A percentile compares a stretch with the other conserved stretches of the same genome.
Conservation (phyloP, 2,113 vertebrate genomes). For the Heliornis fulica region DNA sequence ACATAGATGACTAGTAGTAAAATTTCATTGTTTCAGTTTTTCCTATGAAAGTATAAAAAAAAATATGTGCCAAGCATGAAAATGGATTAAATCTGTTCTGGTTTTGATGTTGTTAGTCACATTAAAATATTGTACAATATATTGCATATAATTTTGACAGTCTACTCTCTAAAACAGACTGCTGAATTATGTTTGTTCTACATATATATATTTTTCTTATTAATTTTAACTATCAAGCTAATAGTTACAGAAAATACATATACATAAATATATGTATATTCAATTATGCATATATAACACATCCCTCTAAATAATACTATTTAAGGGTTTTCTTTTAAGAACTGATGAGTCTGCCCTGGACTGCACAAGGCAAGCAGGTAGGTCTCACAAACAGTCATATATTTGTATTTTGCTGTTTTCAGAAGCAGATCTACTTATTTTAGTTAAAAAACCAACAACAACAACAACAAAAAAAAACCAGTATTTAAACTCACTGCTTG, state of each 20-base stretch:
- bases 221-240: not conserved
- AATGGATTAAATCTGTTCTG: not conserved
- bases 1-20: not conserved
- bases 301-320: not conserved
- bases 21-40: not conserved
- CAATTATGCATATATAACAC: fast-evolving
- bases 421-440: not conserved
- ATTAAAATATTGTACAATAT: not conserved
- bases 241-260: not conserved
- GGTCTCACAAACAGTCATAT: not conserved
- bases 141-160: not conserved
- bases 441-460: not conserved
- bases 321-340: not conserved
- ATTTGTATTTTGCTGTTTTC: not conserved
- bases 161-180: not conserved
- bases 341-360: not conserved
- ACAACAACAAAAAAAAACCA: too few relatives aligned
- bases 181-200: not conserved
- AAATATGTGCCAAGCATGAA: not conserved
- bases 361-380: not conserved
- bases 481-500: not conserved
- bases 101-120: not conserved
- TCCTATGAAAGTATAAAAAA: not conserved
- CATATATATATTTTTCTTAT: not conserved
- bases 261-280: too few relatives aligned